Base-by-base conservation (phyloP, 2,888 invertebrate species). In the Leuctra nigra region DNA sequence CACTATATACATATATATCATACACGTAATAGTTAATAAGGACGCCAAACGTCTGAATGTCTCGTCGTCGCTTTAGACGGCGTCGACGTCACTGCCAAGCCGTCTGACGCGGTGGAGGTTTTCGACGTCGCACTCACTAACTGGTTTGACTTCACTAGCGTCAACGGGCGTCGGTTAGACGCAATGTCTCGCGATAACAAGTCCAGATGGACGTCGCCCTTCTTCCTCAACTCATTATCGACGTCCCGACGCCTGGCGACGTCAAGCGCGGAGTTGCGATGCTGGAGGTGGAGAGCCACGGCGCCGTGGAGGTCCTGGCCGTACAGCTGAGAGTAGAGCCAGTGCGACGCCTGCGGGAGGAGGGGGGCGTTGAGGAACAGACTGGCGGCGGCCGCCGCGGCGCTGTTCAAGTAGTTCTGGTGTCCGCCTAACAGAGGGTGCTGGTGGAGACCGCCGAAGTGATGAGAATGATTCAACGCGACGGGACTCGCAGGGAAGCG, bases 321-420 rank as follows among this genome's bases (percentile, higher is more conserved):
- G 67, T 87, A 87, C 1, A 88, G 73, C 66, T 87, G 87, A 0
- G 86, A 85, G 66, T 87, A 87, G 4, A 87, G 71, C 87, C 87
- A 87, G 59, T 87, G 87, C 24, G 84, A 84, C 4, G 86, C 86
- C 1, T 86, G 85, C 1, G 87, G 87, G 60, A 87, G 71, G 13
- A 87, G 73, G 0, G 87, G 87, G 3, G 86, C 81, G 67, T 87
- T 87, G 35, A 87, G 75, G 67, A 87, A 87, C 52, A 87, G 73
- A 54, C 58, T 53, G 20, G 87, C 35, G 84, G 84, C 11, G 85
- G 86, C 1, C 86, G 86, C 2, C 86, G 87, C 7, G 84, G 80
- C 67, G 87, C 87, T 73, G 59, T 64, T 66, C 63, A 67, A 65
- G 58, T 66, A 65, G 25, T 66, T 63, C 14, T 61, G 63, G 44